Evolutionary conservation across 2,113 vertebrate genomes (phyloP).

Genomic region (Eurypyga helias): DNA sequence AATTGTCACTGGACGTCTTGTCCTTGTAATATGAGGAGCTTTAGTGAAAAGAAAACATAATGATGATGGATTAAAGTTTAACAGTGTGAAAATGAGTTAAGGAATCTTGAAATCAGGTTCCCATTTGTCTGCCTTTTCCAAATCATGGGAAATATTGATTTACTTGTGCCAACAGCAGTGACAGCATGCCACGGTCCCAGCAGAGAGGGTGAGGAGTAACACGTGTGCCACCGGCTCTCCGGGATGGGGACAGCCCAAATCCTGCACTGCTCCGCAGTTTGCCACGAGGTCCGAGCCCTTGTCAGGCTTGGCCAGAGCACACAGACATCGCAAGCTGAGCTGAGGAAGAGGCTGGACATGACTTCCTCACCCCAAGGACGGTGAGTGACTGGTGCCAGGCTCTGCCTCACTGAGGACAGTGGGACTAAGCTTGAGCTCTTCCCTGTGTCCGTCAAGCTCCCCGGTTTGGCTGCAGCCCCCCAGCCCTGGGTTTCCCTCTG

Average conservation of each 20-base stretch:
- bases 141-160: background rate
- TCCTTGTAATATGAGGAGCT: background rate
- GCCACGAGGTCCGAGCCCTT: background rate
- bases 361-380: background rate
- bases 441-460: background rate
- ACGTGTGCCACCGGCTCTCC: rapidly evolving
- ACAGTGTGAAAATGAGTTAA: background rate
- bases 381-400: background rate
- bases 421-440: background rate
- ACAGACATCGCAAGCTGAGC: rapidly evolving
- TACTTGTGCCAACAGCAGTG: too few relatives aligned
- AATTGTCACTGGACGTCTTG: background rate
- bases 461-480: background rate
- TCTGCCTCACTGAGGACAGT: background rate
- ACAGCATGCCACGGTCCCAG: rapidly evolving
- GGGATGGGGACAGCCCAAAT: background rate
- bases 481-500: background rate
- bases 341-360: background rate
- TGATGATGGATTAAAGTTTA: background rate
- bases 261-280: background rate
- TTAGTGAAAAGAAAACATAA: background rate
- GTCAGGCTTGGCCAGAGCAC: background rate
- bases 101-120: background rate
- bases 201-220: background rate
- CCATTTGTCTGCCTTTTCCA: background rate